Evolutionary conservation across 2,797 vertebrate genomes (phyloP).

Genomic region (Orientallactaga sibirica): DNA sequence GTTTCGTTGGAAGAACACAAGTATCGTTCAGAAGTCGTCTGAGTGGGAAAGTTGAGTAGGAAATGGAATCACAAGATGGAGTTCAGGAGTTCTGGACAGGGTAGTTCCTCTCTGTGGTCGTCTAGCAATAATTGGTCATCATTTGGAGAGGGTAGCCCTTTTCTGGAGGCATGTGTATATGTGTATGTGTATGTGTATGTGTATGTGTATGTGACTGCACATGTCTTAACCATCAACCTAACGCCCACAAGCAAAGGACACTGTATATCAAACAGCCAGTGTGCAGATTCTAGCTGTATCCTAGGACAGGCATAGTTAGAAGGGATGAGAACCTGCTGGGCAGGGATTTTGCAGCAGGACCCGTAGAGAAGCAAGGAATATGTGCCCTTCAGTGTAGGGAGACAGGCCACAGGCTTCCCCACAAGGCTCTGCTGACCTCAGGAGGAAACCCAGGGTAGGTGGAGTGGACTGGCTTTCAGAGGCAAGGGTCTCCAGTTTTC

Average conservation of each 20-base stretch:
- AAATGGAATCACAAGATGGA: neutral
- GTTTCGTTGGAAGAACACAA: neutral
- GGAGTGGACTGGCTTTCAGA: neutral
- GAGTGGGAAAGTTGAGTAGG: neutral
- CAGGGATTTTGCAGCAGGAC: neutral
- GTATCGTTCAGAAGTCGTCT: neutral
- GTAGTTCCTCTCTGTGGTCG: neutral
- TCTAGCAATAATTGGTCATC: neutral
- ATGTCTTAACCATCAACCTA: no score
- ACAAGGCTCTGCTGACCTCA: neutral
- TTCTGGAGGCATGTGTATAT: no score
- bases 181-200: neutral
- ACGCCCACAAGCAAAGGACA: neutral
- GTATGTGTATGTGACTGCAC: neutral
- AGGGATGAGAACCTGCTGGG: neutral
- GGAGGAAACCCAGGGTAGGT: neutral
- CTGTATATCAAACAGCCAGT: neutral
- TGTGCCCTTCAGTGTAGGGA: rapidly evolving
- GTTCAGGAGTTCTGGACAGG: neutral
- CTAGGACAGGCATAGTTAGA: neutral
- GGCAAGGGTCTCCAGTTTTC: neutral
- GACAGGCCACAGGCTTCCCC: neutral
- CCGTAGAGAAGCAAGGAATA: neutral
- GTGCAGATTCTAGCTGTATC: neutral
- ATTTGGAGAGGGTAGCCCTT: neutral